A percentile compares a stretch with the other conserved stretches of the same genome.
Conservation (phyloP, 1,140 invertebrate genomes). For the Mya arenaria region DNA sequence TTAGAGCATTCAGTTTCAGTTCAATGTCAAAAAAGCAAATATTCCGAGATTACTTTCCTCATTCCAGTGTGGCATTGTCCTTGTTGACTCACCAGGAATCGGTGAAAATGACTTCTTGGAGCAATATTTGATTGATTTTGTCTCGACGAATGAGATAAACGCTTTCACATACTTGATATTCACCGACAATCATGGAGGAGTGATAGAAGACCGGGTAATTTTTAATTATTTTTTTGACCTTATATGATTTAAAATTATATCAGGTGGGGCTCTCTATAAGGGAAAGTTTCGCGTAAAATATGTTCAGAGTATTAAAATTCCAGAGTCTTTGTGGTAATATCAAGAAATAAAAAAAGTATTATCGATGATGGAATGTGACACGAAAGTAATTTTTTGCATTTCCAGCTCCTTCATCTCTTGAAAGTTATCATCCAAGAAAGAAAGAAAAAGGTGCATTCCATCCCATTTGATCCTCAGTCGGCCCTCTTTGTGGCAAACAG, state of each 20-base stretch:
- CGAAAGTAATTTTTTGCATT: not conserved
- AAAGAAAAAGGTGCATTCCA: not conserved
- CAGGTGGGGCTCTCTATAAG: not conserved
- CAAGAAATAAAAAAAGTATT: not conserved
- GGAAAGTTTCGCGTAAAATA: not conserved
- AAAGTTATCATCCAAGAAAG: slow-evolving; percentile 58
- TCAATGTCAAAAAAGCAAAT: not conserved
- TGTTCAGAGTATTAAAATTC: too few species aligned
- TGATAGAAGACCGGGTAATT: slow-evolving; percentile 67
- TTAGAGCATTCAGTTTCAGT: not conserved
- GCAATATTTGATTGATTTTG: slow-evolving; percentile 59
- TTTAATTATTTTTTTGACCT: not conserved
- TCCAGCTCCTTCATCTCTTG: slow-evolving; percentile 68
- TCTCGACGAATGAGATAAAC: slow-evolving; percentile 58
- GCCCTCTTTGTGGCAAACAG: slow-evolving; percentile 70
- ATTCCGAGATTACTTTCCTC: too few species aligned
- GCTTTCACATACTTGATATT: slow-evolving; percentile 71
- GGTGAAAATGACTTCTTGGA: slow-evolving; percentile 69
- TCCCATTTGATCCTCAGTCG: slow-evolving; percentile 58
- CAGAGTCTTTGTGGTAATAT: not conserved
- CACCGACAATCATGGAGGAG: slow-evolving; percentile 65
- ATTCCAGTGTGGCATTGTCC: slow-evolving; percentile 65
- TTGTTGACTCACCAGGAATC: slow-evolving; percentile 71
- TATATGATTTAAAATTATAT: not conserved
- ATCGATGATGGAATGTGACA: not conserved